Percentiles rank a stretch among this genome's conserved stretches.
phyloP scores from a whole-genome alignment of 2,113 vertebrate species.

The Centropristis striata region DNA sequence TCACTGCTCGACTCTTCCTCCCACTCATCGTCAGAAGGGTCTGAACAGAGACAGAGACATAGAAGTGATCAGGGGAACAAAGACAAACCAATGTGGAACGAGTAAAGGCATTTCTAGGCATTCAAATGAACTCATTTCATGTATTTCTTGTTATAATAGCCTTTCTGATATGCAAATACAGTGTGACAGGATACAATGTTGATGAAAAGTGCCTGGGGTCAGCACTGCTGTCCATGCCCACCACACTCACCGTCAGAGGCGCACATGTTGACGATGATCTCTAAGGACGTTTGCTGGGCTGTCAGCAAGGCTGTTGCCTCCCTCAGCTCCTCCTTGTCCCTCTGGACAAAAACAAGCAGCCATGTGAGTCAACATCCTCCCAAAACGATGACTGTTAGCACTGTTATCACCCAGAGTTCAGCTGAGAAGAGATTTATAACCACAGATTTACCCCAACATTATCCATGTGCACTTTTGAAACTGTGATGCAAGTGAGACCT shows the following conservation, averaged over 20 bases:
- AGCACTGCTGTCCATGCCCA: conserved; percentile 51
- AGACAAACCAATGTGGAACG: not conserved
- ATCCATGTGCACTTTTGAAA: not conserved
- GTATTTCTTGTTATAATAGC: conserved; percentile 11
- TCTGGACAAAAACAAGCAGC: conserved; percentile 81
- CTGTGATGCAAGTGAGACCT: not conserved
- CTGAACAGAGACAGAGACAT: conserved; percentile 67
- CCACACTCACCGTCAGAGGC: conserved; percentile 91
- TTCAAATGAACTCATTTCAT: not conserved
- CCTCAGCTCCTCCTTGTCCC: conserved; percentile 90
- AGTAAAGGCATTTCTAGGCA: conserved; percentile 1
- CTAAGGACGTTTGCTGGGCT: conserved; percentile 96
- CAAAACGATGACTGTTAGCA: conserved; percentile 54
- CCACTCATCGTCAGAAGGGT: conserved; percentile 96
- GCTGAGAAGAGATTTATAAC: conserved; percentile 18
- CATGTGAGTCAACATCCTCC: conserved; percentile 60
- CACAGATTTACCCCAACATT: not conserved
- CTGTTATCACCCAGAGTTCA: conserved; percentile 40
- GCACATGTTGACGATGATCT: conserved; percentile 98
- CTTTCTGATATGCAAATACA: conserved; percentile 28
- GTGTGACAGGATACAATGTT: conserved; percentile 64
- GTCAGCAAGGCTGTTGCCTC: conserved; percentile 91
- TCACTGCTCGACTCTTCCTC: conserved; percentile 96
- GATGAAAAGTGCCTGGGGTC: conserved; percentile 51
- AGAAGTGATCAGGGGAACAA: not conserved